phyloP scores from a whole-genome alignment of 2,797 vertebrate genomes.

The Myotis vivesi region DNA sequence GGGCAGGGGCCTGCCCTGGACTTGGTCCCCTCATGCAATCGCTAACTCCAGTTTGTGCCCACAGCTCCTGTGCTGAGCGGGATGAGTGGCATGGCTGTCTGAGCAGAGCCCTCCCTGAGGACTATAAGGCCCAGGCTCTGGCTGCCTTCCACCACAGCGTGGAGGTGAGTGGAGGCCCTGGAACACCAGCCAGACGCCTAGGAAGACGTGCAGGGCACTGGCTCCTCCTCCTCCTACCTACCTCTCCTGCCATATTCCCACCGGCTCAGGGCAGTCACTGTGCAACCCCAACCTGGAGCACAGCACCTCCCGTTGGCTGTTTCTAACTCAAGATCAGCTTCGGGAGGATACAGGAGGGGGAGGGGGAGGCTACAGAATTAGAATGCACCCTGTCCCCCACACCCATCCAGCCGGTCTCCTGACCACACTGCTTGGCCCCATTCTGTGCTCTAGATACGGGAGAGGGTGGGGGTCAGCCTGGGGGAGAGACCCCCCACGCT shows the following conservation, averaged over 20 bases:
- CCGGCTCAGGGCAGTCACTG: fast-evolving
- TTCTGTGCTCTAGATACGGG: slow-evolving; percentile 85
- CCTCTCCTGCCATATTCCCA: not conserved
- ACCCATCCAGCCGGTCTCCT: not conserved
- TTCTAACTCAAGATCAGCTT: not conserved
- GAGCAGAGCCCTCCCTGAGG: slow-evolving; percentile 87
- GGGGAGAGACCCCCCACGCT: slow-evolving; percentile 94
- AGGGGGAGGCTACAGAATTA: not conserved
- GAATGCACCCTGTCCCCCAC: not conserved
- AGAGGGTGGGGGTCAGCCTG: slow-evolving; percentile 88
- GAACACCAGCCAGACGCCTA: not conserved
- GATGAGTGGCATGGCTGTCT: slow-evolving; percentile 96
- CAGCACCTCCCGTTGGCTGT: not conserved
- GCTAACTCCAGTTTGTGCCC: slow-evolving; percentile 40
- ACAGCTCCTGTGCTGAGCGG: slow-evolving; percentile 93
- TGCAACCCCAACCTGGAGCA: not conserved
- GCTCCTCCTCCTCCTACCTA: not conserved
- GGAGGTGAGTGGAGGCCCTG: slow-evolving; percentile 81
- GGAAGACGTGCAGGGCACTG: not conserved
- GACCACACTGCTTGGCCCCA: not conserved
- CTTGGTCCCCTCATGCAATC: fast-evolving
- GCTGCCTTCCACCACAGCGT: slow-evolving; percentile 83
- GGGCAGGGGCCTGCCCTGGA: too few relatives aligned
- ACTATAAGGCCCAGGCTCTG: slow-evolving; percentile 82
- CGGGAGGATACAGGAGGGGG: not conserved